Evolutionary conservation across 1,140 invertebrate genomes (phyloP).

Genomic region (Chionoecetes opilio): DNA sequence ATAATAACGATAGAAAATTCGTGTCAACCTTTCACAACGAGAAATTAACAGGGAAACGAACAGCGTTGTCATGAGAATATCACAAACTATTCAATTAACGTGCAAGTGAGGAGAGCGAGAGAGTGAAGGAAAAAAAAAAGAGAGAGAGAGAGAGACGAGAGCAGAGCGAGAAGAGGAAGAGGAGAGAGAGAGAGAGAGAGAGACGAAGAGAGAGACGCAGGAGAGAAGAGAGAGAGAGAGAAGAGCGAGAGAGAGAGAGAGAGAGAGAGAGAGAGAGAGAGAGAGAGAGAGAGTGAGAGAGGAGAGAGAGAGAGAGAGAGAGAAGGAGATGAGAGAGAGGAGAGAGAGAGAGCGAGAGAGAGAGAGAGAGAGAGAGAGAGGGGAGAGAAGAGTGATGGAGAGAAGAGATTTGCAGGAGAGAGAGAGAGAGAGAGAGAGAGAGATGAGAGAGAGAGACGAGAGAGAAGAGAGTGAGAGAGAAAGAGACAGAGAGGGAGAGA

Average conservation of each 20-base stretch:
- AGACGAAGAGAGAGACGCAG: background rate
- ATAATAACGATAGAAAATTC: too few species aligned
- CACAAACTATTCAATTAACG: too few species aligned
- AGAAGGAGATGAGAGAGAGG: background rate
- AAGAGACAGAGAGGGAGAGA: background rate
- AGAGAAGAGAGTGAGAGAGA: background rate
- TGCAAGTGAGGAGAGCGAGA: too few species aligned
- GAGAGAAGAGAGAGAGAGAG: background rate
- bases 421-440: background rate
- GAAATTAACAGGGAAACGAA: too few species aligned
- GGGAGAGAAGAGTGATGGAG: background rate
- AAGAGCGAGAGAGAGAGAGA: background rate
- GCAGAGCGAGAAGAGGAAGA: background rate
- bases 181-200: background rate
- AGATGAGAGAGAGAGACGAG: background rate
- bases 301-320: background rate
- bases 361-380: background rate
- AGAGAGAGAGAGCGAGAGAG: background rate
- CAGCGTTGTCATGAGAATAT: too few species aligned
- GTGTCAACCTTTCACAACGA: too few species aligned
- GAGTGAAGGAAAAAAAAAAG: background rate
- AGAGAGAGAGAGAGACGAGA: background rate
- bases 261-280: background rate
- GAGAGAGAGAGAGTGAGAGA: background rate
- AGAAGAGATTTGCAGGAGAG: background rate